Evolutionary conservation across 2,113 vertebrate species (phyloP).

Genomic region (Noctilio leporinus): DNA sequence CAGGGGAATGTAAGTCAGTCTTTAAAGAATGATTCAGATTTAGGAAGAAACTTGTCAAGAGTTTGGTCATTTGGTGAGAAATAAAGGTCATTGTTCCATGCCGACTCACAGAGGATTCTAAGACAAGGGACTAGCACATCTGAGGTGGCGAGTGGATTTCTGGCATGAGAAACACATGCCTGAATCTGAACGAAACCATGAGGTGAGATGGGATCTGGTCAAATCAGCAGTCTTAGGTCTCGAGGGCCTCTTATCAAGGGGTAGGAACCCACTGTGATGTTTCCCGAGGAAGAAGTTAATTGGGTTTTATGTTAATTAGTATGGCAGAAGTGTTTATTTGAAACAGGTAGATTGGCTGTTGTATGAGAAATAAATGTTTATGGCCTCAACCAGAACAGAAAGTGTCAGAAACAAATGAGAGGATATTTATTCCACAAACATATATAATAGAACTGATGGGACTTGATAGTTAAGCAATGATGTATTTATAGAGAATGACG

Average conservation of each 20-base stretch:
- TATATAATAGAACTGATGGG: background rate
- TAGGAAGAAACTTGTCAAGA: background rate
- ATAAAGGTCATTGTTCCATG: background rate
- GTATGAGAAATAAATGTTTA: background rate
- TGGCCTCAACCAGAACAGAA: background rate
- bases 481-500: background rate
- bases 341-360: background rate
- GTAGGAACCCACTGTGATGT: background rate
- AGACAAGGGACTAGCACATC: background rate
- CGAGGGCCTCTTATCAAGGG: background rate
- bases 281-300: background rate
- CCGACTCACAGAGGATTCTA: background rate
- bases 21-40: background rate
- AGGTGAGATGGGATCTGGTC: background rate
- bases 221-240: background rate
- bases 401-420: background rate
- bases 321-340: background rate
- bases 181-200: background rate
- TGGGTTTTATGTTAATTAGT: background rate
- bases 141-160: background rate
- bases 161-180: background rate
- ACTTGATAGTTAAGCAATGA: background rate
- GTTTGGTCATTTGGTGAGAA: background rate
- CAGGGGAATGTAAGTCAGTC: background rate
- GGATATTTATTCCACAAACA: background rate